Percentiles rank a stretch among this genome's conserved stretches.
phyloP scores from a whole-genome alignment of 2,888 invertebrate genomes.

The Shargacucullia verbasci region DNA sequence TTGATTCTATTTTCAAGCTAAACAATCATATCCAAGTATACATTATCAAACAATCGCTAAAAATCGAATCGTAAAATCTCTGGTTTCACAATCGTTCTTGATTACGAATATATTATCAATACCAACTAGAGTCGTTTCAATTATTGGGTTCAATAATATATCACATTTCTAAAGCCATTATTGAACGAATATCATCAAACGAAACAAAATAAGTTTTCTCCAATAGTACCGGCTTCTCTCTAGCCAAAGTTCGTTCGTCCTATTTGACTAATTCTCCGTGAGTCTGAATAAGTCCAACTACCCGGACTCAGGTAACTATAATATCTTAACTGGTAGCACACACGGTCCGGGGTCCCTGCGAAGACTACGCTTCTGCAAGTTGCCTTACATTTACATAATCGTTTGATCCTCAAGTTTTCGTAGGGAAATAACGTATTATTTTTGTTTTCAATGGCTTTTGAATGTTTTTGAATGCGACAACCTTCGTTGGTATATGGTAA shows the following conservation, averaged over 20 bases:
- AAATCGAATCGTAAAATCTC: too few relatives aligned
- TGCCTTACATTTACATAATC: constrained; percentile 51
- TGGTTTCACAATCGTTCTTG: too few relatives aligned
- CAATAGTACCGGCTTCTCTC: constrained; percentile 40
- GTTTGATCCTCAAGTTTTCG: constrained; percentile 39
- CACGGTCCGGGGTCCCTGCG: constrained; percentile 24
- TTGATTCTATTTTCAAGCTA: too few relatives aligned
- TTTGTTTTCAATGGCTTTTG: constrained; percentile 21
- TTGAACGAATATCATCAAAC: too few relatives aligned
- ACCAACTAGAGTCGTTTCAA: too few relatives aligned
- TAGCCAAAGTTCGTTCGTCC: constrained; percentile 58
- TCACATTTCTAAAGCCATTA: too few relatives aligned
- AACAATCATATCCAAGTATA: too few relatives aligned
- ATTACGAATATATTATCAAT: too few relatives aligned
- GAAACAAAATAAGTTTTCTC: too few relatives aligned
- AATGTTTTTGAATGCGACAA: constrained; percentile 2
- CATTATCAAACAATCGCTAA: too few relatives aligned
- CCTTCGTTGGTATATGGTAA: too few relatives aligned
- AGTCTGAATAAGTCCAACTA: constrained; percentile 34
- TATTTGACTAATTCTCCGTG: constrained; percentile 66
- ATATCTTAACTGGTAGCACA: constrained; percentile 42
- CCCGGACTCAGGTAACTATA: constrained; percentile 47
- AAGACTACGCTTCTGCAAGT: constrained; percentile 30
- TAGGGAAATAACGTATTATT: constrained; percentile 23
- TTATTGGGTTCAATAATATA: too few relatives aligned